Conservation (phyloP, 2,113 vertebrate species). For the Macrotus californicus region DNA sequence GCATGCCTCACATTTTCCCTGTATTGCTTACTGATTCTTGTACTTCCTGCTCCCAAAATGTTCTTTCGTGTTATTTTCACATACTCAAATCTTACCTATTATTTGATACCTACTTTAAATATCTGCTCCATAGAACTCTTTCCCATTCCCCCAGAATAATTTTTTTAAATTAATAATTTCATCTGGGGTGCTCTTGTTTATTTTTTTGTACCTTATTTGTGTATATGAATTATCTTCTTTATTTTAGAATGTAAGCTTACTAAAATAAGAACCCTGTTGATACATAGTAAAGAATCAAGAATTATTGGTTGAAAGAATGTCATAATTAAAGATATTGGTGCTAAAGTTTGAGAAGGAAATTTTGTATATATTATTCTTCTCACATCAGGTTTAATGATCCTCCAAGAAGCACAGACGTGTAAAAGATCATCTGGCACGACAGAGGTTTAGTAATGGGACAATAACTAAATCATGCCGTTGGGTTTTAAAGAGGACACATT, state of each 20-base stretch:
- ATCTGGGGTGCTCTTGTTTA: neutral
- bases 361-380: neutral
- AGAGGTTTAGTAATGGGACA: neutral
- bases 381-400: neutral
- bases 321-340: neutral
- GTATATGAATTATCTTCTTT: neutral
- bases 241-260: neutral
- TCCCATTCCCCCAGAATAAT: neutral
- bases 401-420: neutral
- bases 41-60: neutral
- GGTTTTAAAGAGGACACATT: neutral
- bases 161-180: neutral
- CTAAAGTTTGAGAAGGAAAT: neutral
- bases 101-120: neutral
- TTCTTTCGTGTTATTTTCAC: neutral
- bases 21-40: neutral
- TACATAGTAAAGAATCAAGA: neutral
- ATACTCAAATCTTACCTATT: neutral
- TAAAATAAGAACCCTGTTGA: neutral
- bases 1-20: neutral
- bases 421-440: neutral
- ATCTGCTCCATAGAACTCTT: neutral
- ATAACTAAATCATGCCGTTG: neutral
- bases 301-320: neutral
- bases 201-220: neutral